Percentiles rank a stretch among this genome's conserved stretches.
Conservation (phyloP, 2,797 vertebrate species). For the Loris lydekkerianus region DNA sequence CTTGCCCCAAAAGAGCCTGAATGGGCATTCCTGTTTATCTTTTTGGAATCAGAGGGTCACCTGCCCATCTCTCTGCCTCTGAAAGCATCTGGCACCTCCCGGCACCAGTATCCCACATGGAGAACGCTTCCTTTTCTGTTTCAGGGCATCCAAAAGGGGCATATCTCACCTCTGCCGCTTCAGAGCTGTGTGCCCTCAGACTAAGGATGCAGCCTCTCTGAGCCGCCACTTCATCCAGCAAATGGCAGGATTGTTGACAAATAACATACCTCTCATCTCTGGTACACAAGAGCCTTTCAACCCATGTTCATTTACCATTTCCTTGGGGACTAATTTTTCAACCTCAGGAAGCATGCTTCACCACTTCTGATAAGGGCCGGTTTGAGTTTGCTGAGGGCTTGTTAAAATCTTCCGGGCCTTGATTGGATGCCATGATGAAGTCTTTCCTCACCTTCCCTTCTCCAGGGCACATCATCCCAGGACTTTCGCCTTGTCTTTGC, state of each 20-base stretch:
- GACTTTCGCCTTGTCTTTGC: background rate
- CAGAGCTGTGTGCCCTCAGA: background rate
- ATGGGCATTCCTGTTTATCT: background rate
- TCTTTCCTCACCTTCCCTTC: constrained; percentile 17
- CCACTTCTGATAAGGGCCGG: constrained; percentile 39
- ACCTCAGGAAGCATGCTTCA: background rate
- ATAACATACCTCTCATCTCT: rapidly evolving
- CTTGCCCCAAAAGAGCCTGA: background rate
- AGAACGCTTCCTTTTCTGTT: background rate
- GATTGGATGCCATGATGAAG: background rate
- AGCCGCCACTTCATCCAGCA: background rate
- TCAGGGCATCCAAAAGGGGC: background rate
- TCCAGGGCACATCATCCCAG: background rate
- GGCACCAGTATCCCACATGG: background rate
- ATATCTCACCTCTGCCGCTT: background rate
- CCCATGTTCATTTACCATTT: background rate
- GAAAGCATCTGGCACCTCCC: background rate
- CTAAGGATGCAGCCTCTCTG: constrained; percentile 35
- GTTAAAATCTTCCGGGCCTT: constrained; percentile 2
- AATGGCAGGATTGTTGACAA: background rate
- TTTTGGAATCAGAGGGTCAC: background rate
- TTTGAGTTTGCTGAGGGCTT: background rate
- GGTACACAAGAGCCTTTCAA: background rate
- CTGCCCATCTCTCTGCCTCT: background rate
- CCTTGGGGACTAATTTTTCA: constrained; percentile 63